Percentiles rank a stretch among this genome's conserved stretches.
Evolutionary conservation across 2,888 invertebrate genomes (phyloP).

Genomic region (Heliconius charithonia): DNA sequence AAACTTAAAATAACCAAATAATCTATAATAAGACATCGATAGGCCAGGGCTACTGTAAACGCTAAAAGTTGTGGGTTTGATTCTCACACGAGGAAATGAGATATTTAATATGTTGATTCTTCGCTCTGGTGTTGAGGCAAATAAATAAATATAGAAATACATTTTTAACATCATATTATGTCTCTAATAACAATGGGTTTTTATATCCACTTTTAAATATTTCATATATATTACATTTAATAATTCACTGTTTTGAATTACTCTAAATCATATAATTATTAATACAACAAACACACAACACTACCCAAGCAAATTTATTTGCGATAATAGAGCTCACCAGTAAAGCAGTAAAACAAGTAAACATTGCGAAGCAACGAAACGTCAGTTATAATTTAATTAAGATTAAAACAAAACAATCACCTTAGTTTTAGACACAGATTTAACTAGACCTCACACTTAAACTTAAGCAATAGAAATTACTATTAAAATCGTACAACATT

Average conservation of each 20-base stretch:
- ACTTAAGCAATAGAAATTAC: neutral
- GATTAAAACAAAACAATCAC: slow-evolving; percentile 22
- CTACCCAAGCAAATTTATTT: neutral
- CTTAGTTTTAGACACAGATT: neutral
- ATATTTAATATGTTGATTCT: no score
- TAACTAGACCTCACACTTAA: neutral
- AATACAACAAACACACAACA: no score
- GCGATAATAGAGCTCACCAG: neutral
- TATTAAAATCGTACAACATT: slow-evolving; percentile 12
- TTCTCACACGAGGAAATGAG: no score
- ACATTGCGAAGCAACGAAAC: neutral
- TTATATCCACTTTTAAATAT: no score
- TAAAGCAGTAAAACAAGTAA: slow-evolving; percentile 1
- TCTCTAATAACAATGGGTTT: no score
- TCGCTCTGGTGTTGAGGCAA: no score
- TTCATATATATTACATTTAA: no score
- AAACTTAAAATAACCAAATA: neutral
- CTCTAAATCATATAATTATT: no score
- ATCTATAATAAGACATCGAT: neutral
- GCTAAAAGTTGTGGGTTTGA: no score
- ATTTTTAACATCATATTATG: no score
- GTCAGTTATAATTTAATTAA: slow-evolving; percentile 23
- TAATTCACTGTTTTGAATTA: no score
- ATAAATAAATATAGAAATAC: no score
- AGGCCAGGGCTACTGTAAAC: neutral